Evolutionary conservation across 2,888 invertebrate species (phyloP), one percentile per base, ranked within the genome.

Genomic region (Dendrolimus houi): DNA sequence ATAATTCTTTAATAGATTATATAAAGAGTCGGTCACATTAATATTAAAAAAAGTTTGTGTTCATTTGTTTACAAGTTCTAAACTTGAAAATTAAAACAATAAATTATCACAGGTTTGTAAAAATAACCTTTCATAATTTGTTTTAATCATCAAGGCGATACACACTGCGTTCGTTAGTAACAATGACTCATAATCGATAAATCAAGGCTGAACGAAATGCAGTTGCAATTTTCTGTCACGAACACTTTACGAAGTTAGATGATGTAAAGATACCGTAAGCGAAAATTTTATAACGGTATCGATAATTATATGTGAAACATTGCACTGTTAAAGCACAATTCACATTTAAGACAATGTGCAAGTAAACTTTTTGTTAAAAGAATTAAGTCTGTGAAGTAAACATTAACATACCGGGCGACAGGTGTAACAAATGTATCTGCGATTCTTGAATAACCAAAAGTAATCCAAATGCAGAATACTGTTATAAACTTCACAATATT

Each of bases 321-420:
- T 56, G 54, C 53, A 58, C 57, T 17, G 14, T 54, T 57, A 57
- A 55, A 56, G 29, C 52, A 60, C 59, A 57, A 12, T 53, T 52
- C 56, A 58, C 53, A 47, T 53, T 12, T 55, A 54, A 59, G 53
- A 41, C 61, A 61, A 64, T 64, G 47, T 60, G 60, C 58, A 64
- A 67, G 64, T 47, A 9, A 47, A 10, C 9, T 8, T 47, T 10
- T 47, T 56, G 40, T 52, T 54, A 52, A 14, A 29, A 53, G 53
- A 56, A 52, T 10, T 12, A 47, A 47, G 12, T 65, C 65, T 56
- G 57, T 57, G 69, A 60, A 60, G 63, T 52, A 62, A 68, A 71
- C 62, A 70, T 52, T 55, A 65, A 79, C 85, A 77, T 77, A 86
- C 87, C 86, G 77, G 85, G 83, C 81, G 81, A 84, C 85, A 83